Evolutionary conservation across 2,797 vertebrate genomes (phyloP).

Genomic region (Carcharodon carcharias): DNA sequence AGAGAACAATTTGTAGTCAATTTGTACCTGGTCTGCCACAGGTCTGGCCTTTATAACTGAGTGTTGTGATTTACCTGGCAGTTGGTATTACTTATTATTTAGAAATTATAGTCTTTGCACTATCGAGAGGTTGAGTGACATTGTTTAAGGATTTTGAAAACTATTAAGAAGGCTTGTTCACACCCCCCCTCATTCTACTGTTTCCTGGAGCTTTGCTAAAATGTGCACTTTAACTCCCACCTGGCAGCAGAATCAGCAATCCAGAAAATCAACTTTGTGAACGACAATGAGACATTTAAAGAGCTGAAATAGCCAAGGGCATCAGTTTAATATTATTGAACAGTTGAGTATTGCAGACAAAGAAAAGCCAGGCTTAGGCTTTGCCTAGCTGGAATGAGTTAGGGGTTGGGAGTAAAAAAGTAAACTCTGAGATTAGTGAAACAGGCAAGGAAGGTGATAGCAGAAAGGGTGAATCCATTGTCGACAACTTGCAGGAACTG

Average conservation of each 20-base stretch:
- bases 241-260: neutral
- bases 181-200: neutral
- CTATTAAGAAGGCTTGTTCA: neutral
- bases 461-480: neutral
- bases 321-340: neutral
- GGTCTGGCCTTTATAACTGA: neutral
- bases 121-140: neutral
- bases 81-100: neutral
- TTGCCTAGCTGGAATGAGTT: neutral
- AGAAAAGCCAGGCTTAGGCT: neutral
- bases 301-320: neutral
- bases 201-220: neutral
- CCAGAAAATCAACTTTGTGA: neutral
- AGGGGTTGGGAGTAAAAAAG: neutral
- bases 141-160: neutral
- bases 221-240: neutral
- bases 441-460: neutral
- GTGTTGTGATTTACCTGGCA: neutral
- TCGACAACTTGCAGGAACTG: neutral
- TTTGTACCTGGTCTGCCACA: neutral
- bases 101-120: slow-evolving; percentile 1
- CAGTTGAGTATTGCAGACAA: neutral
- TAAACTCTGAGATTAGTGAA: neutral
- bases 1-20: neutral
- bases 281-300: neutral